Conservation (phyloP, 2,888 invertebrate genomes). For the Auanema sp. region DNA sequence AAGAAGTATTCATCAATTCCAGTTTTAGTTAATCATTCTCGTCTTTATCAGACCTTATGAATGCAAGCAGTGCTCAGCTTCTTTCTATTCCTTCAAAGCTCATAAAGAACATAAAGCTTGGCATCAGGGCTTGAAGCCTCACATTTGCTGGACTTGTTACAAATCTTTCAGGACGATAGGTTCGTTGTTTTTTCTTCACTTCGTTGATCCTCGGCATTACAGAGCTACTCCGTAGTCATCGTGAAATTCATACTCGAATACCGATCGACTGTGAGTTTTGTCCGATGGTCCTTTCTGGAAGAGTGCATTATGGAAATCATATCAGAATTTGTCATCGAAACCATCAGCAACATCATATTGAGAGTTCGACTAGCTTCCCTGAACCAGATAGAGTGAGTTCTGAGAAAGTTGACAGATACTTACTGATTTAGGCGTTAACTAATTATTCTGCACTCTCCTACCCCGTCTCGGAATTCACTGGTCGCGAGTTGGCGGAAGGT, state of each 20-base stretch:
- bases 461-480: slow-evolving; percentile 9
- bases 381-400: neutral
- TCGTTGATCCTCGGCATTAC: neutral
- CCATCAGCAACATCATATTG: neutral
- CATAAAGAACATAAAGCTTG: slow-evolving; percentile 30
- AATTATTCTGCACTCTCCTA: slow-evolving; percentile 17
- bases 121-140: slow-evolving; percentile 29
- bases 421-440: slow-evolving; percentile 12
- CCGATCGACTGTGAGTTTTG: slow-evolving; percentile 35
- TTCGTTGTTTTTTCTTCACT: slow-evolving; percentile 10
- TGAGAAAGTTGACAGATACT: neutral
- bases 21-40: neutral
- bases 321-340: slow-evolving; percentile 14
- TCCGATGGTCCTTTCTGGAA: slow-evolving; percentile 21
- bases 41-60: slow-evolving; percentile 13
- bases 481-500: slow-evolving; percentile 6
- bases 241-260: slow-evolving; percentile 30
- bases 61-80: slow-evolving; percentile 18
- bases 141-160: slow-evolving; percentile 44
- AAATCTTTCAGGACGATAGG: slow-evolving; percentile 38
- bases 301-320: slow-evolving; percentile 29
- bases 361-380: neutral
- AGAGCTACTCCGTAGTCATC: slow-evolving; percentile 33
- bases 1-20: neutral
- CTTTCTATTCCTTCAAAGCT: slow-evolving; percentile 21